Conservation (phyloP, 2,888 invertebrate species). For the Sarcophaga subvicina region DNA sequence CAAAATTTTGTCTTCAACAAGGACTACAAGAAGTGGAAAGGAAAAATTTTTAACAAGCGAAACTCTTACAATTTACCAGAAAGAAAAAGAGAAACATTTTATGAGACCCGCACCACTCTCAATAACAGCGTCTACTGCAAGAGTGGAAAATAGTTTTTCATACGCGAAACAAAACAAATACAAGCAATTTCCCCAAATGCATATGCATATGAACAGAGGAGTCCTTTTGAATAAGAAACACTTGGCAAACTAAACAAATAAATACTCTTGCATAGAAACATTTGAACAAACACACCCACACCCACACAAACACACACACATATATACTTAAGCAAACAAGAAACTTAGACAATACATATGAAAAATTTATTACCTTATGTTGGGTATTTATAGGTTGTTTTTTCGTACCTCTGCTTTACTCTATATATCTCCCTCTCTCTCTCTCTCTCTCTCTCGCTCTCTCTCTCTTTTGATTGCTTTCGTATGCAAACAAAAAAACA, state of each 20-base stretch:
- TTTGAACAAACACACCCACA: background rate
- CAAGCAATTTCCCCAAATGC: background rate
- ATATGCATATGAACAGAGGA: constrained; percentile 13
- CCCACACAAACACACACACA: background rate
- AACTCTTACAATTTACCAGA: constrained; percentile 51
- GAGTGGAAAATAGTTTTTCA: background rate
- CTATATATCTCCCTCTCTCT: background rate
- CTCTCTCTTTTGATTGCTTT: background rate
- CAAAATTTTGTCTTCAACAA: constrained; percentile 15
- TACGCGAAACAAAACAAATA: background rate
- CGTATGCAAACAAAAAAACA: constrained; percentile 1
- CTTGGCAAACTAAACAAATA: too few relatives aligned
- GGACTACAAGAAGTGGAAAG: background rate
- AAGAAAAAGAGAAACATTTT: constrained; percentile 11
- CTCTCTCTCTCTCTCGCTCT: background rate
- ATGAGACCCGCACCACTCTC: background rate
- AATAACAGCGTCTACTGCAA: background rate
- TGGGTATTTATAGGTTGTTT: constrained; percentile 47
- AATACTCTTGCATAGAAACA: too few relatives aligned
- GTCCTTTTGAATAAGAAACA: constrained; percentile 27
- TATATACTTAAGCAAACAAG: constrained; percentile 7
- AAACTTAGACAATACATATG: constrained; percentile 21
- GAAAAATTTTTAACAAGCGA: constrained; percentile 5
- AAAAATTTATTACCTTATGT: constrained; percentile 58
- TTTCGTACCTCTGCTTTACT: background rate